A percentile compares a stretch with the other conserved stretches of the same genome.
phyloP scores from a whole-genome alignment of 2,113 vertebrate genomes.

The Aspiorhynchus laticeps region DNA sequence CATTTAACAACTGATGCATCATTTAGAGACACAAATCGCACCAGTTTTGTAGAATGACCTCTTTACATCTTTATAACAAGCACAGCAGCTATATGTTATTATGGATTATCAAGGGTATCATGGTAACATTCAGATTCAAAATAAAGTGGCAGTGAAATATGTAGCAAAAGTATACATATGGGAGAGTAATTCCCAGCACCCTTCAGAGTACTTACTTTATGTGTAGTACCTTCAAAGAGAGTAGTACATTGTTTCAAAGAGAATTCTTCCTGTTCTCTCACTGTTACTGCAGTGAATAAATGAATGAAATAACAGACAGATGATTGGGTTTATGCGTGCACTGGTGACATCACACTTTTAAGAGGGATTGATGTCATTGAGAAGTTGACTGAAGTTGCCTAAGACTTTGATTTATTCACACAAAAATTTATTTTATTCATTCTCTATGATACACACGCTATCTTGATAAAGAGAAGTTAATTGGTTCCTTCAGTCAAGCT shows the following conservation, averaged over 20 bases:
- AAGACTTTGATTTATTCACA: not conserved
- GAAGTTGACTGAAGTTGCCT: not conserved
- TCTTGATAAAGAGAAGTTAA: not conserved
- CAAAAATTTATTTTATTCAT: not conserved
- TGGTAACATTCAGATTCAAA: not conserved
- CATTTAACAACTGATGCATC: not conserved
- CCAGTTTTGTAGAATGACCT: not conserved
- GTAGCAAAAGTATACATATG: not conserved
- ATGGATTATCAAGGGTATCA: not conserved
- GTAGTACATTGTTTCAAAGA: not conserved
- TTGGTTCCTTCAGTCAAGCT: not conserved
- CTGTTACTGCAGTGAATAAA: not conserved
- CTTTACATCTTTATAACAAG: not conserved
- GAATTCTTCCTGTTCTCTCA: not conserved
- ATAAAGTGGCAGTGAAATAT: not conserved
- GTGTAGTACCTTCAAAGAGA: not conserved
- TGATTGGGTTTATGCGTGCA: not conserved
- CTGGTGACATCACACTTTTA: not conserved
- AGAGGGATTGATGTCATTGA: not conserved
- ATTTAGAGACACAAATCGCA: not conserved
- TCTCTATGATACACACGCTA: not conserved
- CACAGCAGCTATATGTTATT: not conserved
- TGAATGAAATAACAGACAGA: not conserved
- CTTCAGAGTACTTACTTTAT: constrained; percentile 1
- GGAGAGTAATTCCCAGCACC: not conserved